phyloP scores from a whole-genome alignment of 2,888 invertebrate genomes.

The Scaptodrosophila latifasciaeformis region DNA sequence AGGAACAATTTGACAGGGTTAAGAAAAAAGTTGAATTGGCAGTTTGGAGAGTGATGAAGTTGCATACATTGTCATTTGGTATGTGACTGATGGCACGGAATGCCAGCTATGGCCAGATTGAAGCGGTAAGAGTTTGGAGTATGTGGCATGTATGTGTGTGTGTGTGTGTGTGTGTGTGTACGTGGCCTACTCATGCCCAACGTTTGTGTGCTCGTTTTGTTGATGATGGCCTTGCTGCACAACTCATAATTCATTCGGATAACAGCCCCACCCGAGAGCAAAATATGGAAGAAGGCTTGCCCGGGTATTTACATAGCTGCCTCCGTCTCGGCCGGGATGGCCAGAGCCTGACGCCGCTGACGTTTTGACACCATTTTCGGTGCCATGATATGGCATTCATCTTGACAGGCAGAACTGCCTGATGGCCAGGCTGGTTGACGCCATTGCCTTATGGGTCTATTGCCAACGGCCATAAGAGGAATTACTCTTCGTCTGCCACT shows the following conservation, averaged over 20 bases:
- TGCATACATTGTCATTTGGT: too few relatives aligned
- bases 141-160: not conserved
- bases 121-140: constrained; percentile 1
- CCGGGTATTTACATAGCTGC: not conserved
- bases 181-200: constrained; percentile 4
- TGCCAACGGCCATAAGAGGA: constrained; percentile 31
- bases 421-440: constrained; percentile 26
- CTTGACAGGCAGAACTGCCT: constrained; percentile 69
- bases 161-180: not conserved
- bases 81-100: constrained; percentile 45
- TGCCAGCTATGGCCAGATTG: constrained; percentile 10
- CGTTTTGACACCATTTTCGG: constrained; percentile 67
- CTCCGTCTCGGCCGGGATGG: not conserved
- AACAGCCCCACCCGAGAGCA: constrained; percentile 36
- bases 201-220: constrained; percentile 27
- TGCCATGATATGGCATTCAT: constrained; percentile 71
- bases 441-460: not conserved
- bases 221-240: constrained; percentile 39
- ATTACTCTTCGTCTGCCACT: constrained; percentile 36
- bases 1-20: too few relatives aligned
- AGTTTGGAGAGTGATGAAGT: too few relatives aligned
- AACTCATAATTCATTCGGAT: constrained; percentile 62
- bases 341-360: constrained; percentile 43
- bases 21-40: too few relatives aligned
- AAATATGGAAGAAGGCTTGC: not conserved